Conservation (phyloP, 2,888 invertebrate genomes). For the Mesorhabditis spiculigera region DNA sequence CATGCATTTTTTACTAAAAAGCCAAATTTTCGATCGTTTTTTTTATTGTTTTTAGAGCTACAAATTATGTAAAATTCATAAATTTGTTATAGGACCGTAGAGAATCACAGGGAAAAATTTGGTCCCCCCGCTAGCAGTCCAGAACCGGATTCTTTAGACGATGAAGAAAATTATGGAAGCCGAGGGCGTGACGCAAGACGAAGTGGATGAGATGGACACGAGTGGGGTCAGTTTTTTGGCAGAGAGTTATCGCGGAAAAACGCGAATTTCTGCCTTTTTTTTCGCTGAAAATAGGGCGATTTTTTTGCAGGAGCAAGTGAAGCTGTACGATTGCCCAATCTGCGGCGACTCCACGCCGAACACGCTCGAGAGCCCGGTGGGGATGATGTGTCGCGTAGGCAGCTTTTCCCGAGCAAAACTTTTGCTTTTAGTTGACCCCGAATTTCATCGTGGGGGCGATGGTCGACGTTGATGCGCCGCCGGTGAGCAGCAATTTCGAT, state of each 20-base stretch:
- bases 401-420: not conserved
- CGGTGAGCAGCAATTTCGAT: not conserved
- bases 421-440: not conserved
- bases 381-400: constrained; percentile 28
- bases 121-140: too few species aligned
- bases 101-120: too few species aligned
- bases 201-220: constrained; percentile 38
- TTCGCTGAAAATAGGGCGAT: not conserved
- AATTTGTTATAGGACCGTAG: too few species aligned
- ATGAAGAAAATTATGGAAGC: constrained; percentile 42
- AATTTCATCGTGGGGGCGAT: not conserved
- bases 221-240: constrained; percentile 13
- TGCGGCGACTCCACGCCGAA: constrained; percentile 38
- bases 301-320: not conserved
- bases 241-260: not conserved
- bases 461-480: not conserved
- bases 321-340: constrained; percentile 47
- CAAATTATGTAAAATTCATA: not conserved
- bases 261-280: not conserved
- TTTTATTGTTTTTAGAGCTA: not conserved
- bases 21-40: too few species aligned
- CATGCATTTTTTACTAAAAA: too few species aligned
- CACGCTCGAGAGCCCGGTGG: constrained; percentile 33
- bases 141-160: constrained; percentile 9
- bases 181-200: constrained; percentile 39